Evolutionary conservation across 1,140 invertebrate species (phyloP), one percentile per base, ranked within the genome.

Genomic region (Patella vulgata): DNA sequence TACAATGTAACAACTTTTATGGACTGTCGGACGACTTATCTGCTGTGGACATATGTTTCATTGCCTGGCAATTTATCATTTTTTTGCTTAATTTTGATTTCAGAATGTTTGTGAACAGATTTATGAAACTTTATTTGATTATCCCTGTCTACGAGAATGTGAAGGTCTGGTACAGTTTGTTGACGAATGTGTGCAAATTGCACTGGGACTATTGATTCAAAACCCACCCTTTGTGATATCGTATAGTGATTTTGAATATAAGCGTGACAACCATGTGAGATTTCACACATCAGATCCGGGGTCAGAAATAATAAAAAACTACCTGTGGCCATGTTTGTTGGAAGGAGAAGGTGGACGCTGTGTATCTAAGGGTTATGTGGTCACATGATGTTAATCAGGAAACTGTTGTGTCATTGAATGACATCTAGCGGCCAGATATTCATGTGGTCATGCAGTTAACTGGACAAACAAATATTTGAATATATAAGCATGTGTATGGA

Each of bases 61-160:
- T n/a, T n/a, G n/a, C n/a, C n/a, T n/a, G n/a, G n/a, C n/a, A n/a
- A n/a, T n/a, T n/a, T n/a, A n/a, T n/a, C n/a, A n/a, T n/a, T n/a
- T n/a, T n/a, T n/a, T n/a, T n/a, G n/a, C n/a, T n/a, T n/a, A n/a
- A n/a, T n/a, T 59, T 65, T 17, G 56, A 33, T 74, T 75, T 14
- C 77, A 90, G 89, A 89, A 90, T 63, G 89, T 91, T 1, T 87
- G 87, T 55, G 82, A 84, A 53, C 89, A 90, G 71, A 87, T 91
- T 43, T 90, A 88, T 85, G 87, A 87, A 12, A 92, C 91, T 2
- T 80, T 92, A 19, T 91, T 90, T 74, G 91, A 92, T 79, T 92
- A 92, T 77, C 91, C 91, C 4, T 89, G 88, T 73, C 82, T 92
- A 11, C 89, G 88, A 74, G 77, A 80, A 12, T 91, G 89, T 73